Base-by-base conservation (phyloP, 2,113 vertebrate genomes). In the Oriolus oriolus region DNA sequence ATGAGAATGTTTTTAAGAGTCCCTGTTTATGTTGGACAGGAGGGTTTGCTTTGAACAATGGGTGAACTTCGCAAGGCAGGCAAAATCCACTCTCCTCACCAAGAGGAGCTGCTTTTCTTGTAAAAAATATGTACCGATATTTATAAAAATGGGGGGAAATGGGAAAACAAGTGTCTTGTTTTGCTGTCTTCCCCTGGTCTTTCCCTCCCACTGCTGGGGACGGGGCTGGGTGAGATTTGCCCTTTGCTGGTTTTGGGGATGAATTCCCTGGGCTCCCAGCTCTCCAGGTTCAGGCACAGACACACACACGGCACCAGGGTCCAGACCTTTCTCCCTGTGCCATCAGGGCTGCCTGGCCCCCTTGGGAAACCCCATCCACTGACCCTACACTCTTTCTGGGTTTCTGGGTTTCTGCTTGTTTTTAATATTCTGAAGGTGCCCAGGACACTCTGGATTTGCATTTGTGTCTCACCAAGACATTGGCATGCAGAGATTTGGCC, bases 11-110 rank as follows among this genome's bases (percentile, higher is more conserved):
- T 97, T 95, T 91, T 19, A 59, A 83, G 93, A 96, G 97, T 22
- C 89, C 84, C 47, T 97, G 96, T 97, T 97, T 97, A 47, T 93
- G 49, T 97, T 97, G 96, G 97, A 97, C 80, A 56, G 85, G 31
- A 66, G 87, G 50, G 23, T 41, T 79, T 4, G 35, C 87, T 92
- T 59, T 87, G 96, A 97, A 97, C 97, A 97, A 95, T 96, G 80
- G 92, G n/a, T 68, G 85, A 95, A 95, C 96, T 96, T 33, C 95
- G 95, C 95, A 95, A 78, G 91, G 84, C 96, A 94, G 89, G 93
- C 94, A 94, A 92, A 96, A 93, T 93, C 74, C 59, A 80, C 74
- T 90, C 84, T 68, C 7, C 74, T 83, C 27, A 21, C 71, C 50
- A 9, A 26, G 5, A 60, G 52, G 23, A 78, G 39, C 65, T 84